Conservation (phyloP, 1,140 invertebrate species). For the Oryctes rhinoceros region DNA sequence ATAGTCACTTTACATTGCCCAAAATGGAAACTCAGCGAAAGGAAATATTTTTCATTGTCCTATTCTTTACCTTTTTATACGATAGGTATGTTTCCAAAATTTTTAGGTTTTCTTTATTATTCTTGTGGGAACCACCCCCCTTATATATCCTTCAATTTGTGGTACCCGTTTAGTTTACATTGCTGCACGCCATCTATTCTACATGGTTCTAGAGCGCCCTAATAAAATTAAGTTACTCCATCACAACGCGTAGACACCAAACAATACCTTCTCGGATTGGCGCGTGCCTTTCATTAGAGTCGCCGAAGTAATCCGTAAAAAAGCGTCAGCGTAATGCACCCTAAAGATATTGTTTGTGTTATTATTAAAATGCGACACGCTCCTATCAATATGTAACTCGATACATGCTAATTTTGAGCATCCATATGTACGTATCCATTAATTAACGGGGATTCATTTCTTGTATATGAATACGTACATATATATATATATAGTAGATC, state of each 20-base stretch:
- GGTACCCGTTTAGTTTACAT: not conserved
- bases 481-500: no score
- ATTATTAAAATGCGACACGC: slow-evolving; percentile 22
- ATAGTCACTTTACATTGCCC: no score
- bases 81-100: no score
- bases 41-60: no score
- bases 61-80: no score
- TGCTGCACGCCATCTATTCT: not conserved
- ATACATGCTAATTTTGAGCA: not conserved
- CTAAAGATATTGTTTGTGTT: slow-evolving; percentile 26
- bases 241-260: not conserved
- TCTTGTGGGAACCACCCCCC: no score
- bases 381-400: not conserved
- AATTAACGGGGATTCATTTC: no score
- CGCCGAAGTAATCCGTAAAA: slow-evolving; percentile 16
- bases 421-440: not conserved
- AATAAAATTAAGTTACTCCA: not conserved
- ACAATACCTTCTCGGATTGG: not conserved
- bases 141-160: not conserved
- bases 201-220: slow-evolving; percentile 12
- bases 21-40: no score
- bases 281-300: slow-evolving; percentile 24
- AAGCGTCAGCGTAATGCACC: slow-evolving; percentile 2
- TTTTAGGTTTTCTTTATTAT: no score
- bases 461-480: no score